Evolutionary conservation across 1,140 invertebrate genomes (phyloP).

Genomic region (Eueides isabella): DNA sequence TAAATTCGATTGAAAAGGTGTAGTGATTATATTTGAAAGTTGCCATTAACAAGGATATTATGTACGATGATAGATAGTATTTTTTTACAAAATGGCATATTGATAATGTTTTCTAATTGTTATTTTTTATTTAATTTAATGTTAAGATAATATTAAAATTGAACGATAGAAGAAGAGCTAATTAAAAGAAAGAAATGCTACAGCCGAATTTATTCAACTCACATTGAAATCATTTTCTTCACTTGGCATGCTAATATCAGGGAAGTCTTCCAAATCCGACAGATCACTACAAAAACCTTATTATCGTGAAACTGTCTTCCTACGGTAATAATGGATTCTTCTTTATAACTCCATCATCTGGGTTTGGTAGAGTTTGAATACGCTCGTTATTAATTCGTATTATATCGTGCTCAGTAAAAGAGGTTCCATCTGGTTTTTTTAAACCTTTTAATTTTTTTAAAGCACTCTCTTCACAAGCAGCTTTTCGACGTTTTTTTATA

Average conservation of each 20-base stretch:
- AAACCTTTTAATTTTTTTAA: constrained; percentile 58
- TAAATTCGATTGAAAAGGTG: not conserved
- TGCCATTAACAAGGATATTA: not conserved
- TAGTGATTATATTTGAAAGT: not conserved
- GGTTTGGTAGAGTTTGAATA: constrained; percentile 55
- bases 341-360: constrained; percentile 86
- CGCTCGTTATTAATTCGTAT: constrained; percentile 70
- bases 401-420: constrained; percentile 70
- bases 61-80: not conserved
- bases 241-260: constrained; percentile 50
- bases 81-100: no score
- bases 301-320: no score
- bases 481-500: constrained; percentile 83
- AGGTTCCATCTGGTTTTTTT: constrained; percentile 67
- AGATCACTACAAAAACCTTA: no score
- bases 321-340: constrained; percentile 88
- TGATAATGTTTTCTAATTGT: no score
- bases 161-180: not conserved
- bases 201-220: constrained; percentile 37
- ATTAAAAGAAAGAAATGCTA: not conserved
- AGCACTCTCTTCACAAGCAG: constrained; percentile 55
- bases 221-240: constrained; percentile 65
- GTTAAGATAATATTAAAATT: no score
- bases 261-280: no score
- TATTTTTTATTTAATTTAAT: no score